phyloP scores from a whole-genome alignment of 64 coral and sea anemone species.

The Orbicella faveolata region DNA sequence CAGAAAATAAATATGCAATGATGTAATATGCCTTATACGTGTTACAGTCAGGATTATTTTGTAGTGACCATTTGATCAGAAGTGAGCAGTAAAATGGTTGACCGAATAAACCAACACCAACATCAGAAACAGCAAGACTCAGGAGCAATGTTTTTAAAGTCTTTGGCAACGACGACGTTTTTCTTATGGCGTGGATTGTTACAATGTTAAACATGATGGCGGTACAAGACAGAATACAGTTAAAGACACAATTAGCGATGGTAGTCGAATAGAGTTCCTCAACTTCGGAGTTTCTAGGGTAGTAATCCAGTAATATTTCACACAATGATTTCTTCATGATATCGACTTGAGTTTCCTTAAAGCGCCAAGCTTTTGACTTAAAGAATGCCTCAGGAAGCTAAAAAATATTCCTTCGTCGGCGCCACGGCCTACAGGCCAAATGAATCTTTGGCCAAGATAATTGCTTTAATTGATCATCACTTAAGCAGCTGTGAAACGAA shows the following conservation, averaged over 20 bases:
- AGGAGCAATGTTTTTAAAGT: background rate
- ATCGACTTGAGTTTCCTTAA: no score
- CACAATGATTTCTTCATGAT: background rate
- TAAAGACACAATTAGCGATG: background rate
- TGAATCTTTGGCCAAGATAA: no score
- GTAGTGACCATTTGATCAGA: background rate
- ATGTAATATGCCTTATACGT: background rate
- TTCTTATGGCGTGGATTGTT: background rate
- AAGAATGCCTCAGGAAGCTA: no score
- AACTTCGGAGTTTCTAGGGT: background rate
- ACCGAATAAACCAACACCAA: slow-evolving; percentile 3
- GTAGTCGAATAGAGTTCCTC: background rate
- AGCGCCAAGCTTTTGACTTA: no score
- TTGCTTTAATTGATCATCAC: no score
- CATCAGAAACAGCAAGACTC: slow-evolving; percentile 14
- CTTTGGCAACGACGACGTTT: background rate
- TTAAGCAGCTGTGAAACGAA: no score
- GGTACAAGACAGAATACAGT: background rate
- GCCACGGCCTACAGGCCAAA: no score
- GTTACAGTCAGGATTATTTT: background rate
- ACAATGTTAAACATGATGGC: background rate
- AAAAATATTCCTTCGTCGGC: no score
- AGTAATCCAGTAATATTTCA: background rate
- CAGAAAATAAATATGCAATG: background rate
- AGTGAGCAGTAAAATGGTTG: background rate